Evolutionary conservation across 2,797 vertebrate species (phyloP).

Genomic region (Chloroceryle amazona): DNA sequence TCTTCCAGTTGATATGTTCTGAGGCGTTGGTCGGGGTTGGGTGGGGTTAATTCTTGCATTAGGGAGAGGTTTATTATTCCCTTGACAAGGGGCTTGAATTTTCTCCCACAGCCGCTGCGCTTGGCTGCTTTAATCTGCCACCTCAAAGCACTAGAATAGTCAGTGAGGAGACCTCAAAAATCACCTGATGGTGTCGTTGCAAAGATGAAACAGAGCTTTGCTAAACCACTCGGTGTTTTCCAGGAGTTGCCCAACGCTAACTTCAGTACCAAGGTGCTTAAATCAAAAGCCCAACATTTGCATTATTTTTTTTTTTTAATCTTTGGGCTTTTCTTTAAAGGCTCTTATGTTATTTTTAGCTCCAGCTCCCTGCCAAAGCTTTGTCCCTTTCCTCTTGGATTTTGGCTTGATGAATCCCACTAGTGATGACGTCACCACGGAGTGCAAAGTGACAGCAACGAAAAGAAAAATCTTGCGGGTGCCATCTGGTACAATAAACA

Average conservation of each 20-base stretch:
- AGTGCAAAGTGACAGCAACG: slow-evolving; percentile 39
- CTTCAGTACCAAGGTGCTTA: background rate
- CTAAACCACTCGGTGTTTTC: background rate
- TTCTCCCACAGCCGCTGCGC: background rate
- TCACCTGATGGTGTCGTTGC: background rate
- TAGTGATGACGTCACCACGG: background rate
- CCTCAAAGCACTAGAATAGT: background rate
- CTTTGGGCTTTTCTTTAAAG: slow-evolving; percentile 27
- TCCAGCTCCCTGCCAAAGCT: slow-evolving; percentile 18
- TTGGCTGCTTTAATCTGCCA: background rate
- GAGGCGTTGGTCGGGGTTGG: background rate
- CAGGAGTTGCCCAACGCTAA: background rate
- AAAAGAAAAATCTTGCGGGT: background rate
- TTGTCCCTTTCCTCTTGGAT: background rate
- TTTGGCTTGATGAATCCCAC: slow-evolving; percentile 28
- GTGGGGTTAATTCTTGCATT: background rate
- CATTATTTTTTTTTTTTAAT: background rate
- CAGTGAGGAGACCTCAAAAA: background rate
- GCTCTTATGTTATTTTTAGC: slow-evolving; percentile 18
- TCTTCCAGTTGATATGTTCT: background rate
- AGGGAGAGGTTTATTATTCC: background rate
- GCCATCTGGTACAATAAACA: slow-evolving; percentile 23
- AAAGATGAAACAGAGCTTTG: background rate
- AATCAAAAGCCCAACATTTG: slow-evolving; percentile 16
- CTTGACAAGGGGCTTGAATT: background rate